Conservation (phyloP, 1,140 invertebrate genomes). For the Ruditapes philippinarum region DNA sequence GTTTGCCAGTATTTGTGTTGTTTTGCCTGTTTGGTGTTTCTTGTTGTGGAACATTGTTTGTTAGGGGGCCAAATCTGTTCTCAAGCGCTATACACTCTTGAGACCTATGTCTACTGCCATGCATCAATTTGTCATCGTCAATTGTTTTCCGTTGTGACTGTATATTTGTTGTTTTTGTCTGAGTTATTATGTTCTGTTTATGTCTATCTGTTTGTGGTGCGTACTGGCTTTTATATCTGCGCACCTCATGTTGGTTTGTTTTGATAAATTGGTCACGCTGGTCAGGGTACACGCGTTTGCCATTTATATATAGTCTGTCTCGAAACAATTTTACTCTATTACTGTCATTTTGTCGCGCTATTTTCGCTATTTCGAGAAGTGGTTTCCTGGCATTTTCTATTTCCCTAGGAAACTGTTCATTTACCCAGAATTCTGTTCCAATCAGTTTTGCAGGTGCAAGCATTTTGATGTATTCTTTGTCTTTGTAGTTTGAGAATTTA, state of each 20-base stretch:
- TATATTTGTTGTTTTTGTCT: neutral
- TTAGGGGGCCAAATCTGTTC: too few relatives aligned
- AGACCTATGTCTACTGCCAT: too few relatives aligned
- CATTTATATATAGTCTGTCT: conserved; percentile 40
- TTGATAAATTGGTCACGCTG: neutral
- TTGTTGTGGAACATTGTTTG: too few relatives aligned
- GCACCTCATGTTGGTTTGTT: neutral
- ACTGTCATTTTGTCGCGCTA: neutral
- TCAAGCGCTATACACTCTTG: too few relatives aligned
- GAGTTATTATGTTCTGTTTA: neutral
- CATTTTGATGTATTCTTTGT: neutral
- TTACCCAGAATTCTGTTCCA: neutral
- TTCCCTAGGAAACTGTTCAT: conserved; percentile 34
- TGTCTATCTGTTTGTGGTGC: neutral
- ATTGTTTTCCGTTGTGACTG: too few relatives aligned
- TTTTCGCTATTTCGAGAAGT: neutral
- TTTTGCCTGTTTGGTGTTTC: too few relatives aligned
- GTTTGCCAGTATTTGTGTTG: neutral
- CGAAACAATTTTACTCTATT: conserved; percentile 39
- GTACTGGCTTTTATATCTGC: neutral
- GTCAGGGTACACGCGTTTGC: neutral
- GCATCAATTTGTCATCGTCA: too few relatives aligned
- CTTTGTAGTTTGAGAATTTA: conserved; percentile 18
- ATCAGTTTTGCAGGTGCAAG: neutral
- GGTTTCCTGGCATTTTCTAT: conserved; percentile 18